These are phyloP conservation scores for Pangasius sanitwongsei DNA, from an alignment of 2,797 vertebrate species.

Conservation along the genomic window DNA sequence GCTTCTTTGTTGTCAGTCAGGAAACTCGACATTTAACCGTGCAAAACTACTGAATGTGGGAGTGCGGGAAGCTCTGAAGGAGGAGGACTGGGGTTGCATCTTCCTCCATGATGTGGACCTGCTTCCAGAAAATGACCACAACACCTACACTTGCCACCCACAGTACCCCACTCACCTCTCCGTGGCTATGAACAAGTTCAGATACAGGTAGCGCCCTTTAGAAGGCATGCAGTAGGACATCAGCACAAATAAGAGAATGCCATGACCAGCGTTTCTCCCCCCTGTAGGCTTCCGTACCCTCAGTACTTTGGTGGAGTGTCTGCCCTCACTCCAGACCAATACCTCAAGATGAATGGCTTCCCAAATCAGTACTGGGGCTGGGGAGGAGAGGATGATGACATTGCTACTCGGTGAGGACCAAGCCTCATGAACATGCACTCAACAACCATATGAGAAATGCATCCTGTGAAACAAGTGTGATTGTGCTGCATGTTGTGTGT, in stretches of 20 bases:
- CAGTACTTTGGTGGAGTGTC: conserved; percentile 96
- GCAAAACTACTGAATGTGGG: conserved; percentile 95
- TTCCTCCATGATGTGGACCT: conserved; percentile 94
- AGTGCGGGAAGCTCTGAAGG: conserved; percentile 89
- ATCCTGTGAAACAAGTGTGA: conserved; percentile 36
- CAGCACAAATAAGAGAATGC: neutral
- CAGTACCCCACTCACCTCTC: conserved; percentile 91
- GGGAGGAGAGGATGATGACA: conserved; percentile 96
- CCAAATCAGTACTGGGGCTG: conserved; percentile 98
- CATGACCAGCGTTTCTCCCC: conserved; percentile 13
- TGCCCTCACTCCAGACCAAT: conserved; percentile 92
- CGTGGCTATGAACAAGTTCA: conserved; percentile 95
- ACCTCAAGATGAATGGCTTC: conserved; percentile 97
- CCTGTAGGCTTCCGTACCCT: conserved; percentile 86
- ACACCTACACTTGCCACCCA: conserved; percentile 91
- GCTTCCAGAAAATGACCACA: conserved; percentile 95
- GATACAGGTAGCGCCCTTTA: conserved; percentile 82
- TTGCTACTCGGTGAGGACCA: conserved; percentile 85
- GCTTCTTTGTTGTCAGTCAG: conserved; percentile 74
- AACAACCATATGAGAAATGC: neutral
- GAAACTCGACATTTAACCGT: conserved; percentile 91
- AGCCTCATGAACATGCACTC: neutral
- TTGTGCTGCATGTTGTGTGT: conserved; percentile 40
- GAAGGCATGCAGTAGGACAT: neutral
- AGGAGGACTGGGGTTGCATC: conserved; percentile 94